Conservation (phyloP, 1,140 invertebrate genomes). For the Diachasma alloeum region DNA sequence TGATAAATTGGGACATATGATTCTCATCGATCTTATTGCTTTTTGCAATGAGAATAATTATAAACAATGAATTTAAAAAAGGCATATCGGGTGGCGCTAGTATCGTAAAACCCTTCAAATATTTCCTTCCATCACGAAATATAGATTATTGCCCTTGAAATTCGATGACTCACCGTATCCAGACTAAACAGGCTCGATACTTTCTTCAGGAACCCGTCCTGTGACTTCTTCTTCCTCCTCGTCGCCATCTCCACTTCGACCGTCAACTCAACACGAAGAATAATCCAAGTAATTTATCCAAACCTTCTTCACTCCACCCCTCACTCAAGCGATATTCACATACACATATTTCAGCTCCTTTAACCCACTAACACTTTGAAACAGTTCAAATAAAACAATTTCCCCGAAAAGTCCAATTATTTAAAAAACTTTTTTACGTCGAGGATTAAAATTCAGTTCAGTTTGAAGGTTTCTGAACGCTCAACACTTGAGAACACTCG, state of each 20-base stretch:
- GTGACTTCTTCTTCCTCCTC: constrained; percentile 77
- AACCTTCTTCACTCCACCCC: not conserved
- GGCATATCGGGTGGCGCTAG: too few species aligned
- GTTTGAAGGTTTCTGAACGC: not conserved
- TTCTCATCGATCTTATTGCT: too few species aligned
- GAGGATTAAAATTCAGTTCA: not conserved
- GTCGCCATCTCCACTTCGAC: constrained; percentile 71
- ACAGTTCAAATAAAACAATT: not conserved
- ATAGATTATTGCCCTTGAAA: not conserved
- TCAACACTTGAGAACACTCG: not conserved
- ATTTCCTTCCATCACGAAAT: not conserved
- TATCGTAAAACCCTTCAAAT: too few species aligned
- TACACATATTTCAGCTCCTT: not conserved
- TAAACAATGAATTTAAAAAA: too few species aligned
- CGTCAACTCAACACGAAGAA: constrained; percentile 29
- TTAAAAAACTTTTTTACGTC: not conserved
- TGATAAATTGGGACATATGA: too few species aligned
- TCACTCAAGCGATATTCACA: constrained; percentile 18
- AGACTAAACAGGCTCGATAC: constrained; percentile 86
- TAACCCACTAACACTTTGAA: not conserved
- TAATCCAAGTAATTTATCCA: constrained; percentile 43
- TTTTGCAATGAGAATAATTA: too few species aligned
- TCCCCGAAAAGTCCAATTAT: not conserved
- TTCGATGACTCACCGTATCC: constrained; percentile 74
- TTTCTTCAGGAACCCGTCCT: constrained; percentile 81